Conservation (phyloP, 1,140 invertebrate genomes). For the Solen grandis region DNA sequence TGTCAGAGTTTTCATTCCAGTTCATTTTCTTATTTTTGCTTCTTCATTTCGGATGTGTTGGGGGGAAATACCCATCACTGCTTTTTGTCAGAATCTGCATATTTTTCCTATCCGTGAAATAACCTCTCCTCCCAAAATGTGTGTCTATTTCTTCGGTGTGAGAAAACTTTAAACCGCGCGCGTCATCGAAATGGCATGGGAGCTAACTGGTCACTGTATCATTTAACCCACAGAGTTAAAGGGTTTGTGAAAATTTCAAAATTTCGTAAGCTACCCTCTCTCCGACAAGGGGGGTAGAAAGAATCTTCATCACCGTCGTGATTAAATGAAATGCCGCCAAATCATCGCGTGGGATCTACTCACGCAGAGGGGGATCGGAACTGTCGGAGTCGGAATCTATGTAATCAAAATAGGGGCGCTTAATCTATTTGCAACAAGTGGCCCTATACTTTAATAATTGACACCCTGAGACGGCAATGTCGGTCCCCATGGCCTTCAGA, state of each 20-base stretch:
- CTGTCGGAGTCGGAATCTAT: slow-evolving; percentile 45
- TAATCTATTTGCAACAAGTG: too few species aligned
- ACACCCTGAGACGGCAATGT: too few species aligned
- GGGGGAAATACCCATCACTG: slow-evolving; percentile 7
- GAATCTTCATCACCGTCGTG: slow-evolving; percentile 43
- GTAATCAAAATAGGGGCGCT: background rate
- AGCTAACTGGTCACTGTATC: slow-evolving; percentile 45
- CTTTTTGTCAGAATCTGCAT: slow-evolving; percentile 45
- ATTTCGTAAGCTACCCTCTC: slow-evolving; percentile 43
- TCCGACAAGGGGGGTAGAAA: slow-evolving; percentile 27
- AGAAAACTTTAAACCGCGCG: slow-evolving; percentile 46
- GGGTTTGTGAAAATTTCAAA: slow-evolving; percentile 50
- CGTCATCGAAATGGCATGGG: slow-evolving; percentile 42
- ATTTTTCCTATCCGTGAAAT: slow-evolving; percentile 42
- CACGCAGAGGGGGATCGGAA: slow-evolving; percentile 44
- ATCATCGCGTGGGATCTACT: slow-evolving; percentile 48
- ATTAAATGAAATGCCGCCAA: slow-evolving; percentile 42
- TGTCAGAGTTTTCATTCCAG: background rate
- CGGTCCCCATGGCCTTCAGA: background rate
- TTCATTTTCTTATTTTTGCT: slow-evolving; percentile 6
- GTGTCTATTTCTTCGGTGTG: slow-evolving; percentile 51
- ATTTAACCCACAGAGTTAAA: slow-evolving; percentile 51
- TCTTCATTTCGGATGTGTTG: slow-evolving; percentile 31
- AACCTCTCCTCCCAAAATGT: slow-evolving; percentile 26
- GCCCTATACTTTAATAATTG: too few species aligned